phyloP scores from a whole-genome alignment of 2,797 vertebrate species.

The Argya squamiceps region DNA sequence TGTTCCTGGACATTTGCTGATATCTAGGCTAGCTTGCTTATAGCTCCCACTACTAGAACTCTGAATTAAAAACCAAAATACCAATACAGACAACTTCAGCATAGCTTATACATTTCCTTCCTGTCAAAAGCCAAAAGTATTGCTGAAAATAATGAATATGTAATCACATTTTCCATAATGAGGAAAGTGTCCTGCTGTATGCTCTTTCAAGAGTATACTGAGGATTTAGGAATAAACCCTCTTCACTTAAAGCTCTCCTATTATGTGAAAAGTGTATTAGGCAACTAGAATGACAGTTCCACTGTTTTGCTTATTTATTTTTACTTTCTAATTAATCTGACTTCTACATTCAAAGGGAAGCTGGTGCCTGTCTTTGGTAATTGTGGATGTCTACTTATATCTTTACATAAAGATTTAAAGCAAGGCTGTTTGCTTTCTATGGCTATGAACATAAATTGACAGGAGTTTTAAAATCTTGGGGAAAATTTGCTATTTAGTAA shows the following conservation, averaged over 20 bases:
- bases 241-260: conserved; percentile 12
- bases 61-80: neutral
- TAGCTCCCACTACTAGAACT: neutral
- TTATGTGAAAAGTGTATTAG: conserved; percentile 25
- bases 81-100: neutral
- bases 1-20: neutral
- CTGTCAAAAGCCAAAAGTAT: conserved; percentile 3
- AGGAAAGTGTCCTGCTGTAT: conserved; percentile 23
- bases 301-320: neutral
- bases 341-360: neutral
- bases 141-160: conserved; percentile 40
- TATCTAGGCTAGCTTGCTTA: neutral
- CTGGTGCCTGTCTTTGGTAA: neutral
- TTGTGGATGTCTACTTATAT: neutral
- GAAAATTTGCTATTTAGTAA: neutral
- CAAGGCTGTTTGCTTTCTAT: neutral
- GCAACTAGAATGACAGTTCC: neutral
- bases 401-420: neutral
- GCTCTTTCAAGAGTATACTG: conserved; percentile 21
- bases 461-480: neutral
- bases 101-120: neutral
- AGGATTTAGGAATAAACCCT: neutral
- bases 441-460: neutral
- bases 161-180: neutral
- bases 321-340: neutral